phyloP scores from a whole-genome alignment of 2,797 vertebrate genomes.

The Stomatorhinus walkeri region DNA sequence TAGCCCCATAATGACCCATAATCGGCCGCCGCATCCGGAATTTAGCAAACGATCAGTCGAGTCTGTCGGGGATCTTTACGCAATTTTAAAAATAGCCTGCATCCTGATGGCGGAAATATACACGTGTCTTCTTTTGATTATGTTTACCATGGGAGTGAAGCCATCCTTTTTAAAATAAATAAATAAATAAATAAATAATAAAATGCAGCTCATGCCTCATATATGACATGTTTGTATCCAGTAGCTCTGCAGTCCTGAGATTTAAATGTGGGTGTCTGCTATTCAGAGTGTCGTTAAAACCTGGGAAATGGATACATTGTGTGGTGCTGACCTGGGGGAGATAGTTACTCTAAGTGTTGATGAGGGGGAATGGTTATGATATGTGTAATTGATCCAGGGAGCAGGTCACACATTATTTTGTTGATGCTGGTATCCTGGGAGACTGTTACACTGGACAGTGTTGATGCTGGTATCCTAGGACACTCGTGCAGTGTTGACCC shows the following conservation, averaged over 20 bases:
- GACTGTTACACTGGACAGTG: background rate
- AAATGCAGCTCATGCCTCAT: background rate
- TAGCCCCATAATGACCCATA: slow-evolving; percentile 12
- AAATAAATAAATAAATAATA: background rate
- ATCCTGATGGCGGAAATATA: background rate
- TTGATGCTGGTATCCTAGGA: background rate
- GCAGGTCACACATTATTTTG: background rate
- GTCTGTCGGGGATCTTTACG: background rate
- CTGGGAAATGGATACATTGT: background rate
- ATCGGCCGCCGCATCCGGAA: background rate
- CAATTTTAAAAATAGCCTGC: background rate
- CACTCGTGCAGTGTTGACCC: background rate
- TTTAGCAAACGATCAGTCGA: background rate
- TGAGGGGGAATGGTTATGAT: background rate
- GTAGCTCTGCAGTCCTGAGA: background rate
- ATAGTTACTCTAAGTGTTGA: background rate
- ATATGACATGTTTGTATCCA: background rate
- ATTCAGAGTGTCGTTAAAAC: background rate
- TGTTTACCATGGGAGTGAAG: background rate
- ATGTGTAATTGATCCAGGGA: background rate
- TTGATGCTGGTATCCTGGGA: background rate
- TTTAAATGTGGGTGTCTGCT: background rate
- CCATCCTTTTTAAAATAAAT: background rate
- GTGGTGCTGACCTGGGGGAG: background rate
- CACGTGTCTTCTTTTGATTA: background rate